These are phyloP conservation scores for Norana najaformis DNA, from an alignment of 2,888 invertebrate species.

Conservation along the genomic window DNA sequence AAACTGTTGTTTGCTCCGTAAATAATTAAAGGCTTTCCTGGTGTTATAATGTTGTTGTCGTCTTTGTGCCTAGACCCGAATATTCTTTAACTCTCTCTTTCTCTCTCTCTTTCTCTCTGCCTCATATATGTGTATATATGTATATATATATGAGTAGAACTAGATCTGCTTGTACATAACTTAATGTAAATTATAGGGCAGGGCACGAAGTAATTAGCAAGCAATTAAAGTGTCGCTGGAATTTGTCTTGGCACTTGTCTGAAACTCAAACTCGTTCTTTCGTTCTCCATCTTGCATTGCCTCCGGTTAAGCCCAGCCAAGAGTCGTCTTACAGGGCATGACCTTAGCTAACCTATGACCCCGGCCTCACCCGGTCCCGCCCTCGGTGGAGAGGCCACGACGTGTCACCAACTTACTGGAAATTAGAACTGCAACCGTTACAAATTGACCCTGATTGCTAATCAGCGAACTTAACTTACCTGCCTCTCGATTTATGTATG, in stretches of 20 bases:
- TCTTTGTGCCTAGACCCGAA: too few relatives aligned
- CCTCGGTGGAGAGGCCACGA: not conserved
- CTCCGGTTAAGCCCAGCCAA: too few relatives aligned
- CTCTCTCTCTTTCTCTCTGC: too few relatives aligned
- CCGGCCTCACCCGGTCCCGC: not conserved
- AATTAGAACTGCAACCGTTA: not conserved
- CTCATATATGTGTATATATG: too few relatives aligned
- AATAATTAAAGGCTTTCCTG: too few relatives aligned
- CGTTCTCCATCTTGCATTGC: not conserved
- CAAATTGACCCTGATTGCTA: not conserved
- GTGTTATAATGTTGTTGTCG: too few relatives aligned
- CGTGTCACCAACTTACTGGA: not conserved
- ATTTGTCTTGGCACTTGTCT: constrained; percentile 13
- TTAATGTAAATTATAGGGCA: not conserved
- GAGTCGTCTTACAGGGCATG: not conserved
- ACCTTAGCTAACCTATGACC: not conserved
- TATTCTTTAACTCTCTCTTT: too few relatives aligned
- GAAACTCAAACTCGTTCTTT: not conserved
- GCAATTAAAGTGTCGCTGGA: not conserved
- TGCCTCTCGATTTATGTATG: not conserved
- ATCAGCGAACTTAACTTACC: not conserved
- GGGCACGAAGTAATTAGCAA: not conserved
- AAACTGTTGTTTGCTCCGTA: too few relatives aligned
- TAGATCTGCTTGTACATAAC: not conserved
- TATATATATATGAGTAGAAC: too few relatives aligned